Conservation (phyloP, 2,797 vertebrate species). For the Picus viridis region DNA sequence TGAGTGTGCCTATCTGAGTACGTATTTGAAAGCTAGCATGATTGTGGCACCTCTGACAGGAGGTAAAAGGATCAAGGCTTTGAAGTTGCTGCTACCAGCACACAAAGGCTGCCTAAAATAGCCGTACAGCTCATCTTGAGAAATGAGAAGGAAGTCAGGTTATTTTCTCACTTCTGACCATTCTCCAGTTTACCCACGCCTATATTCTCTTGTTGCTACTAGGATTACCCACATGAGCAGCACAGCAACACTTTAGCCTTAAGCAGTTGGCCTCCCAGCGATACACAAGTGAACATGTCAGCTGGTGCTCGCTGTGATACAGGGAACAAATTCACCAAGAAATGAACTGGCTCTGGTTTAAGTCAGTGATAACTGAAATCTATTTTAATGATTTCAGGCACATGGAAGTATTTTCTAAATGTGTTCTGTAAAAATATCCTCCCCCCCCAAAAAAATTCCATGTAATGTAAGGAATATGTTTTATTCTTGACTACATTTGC, state of each 20-base stretch:
- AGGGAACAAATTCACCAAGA: constrained; percentile 2
- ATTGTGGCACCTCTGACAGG: not conserved
- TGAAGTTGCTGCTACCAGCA: not conserved
- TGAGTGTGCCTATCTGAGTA: not conserved
- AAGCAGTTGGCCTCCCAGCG: constrained; percentile 2
- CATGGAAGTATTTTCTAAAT: constrained; percentile 33
- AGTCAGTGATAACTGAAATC: constrained; percentile 2
- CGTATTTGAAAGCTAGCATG: not conserved
- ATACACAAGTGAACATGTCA: not conserved
- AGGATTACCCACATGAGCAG: constrained; percentile 34
- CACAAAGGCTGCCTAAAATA: not conserved
- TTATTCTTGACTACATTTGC: constrained; percentile 57
- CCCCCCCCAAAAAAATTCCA: constrained; percentile 1
- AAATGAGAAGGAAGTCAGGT: not conserved
- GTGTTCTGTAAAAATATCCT: constrained; percentile 47
- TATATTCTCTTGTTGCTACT: constrained; percentile 18
- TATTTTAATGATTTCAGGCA: constrained; percentile 43
- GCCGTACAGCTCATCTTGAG: not conserved
- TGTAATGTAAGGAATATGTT: constrained; percentile 4
- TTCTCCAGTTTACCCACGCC: not conserved
- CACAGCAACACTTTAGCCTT: constrained; percentile 23
- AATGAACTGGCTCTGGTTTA: constrained; percentile 18
- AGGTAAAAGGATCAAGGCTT: not conserved
- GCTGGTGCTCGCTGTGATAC: not conserved
- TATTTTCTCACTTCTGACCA: constrained; percentile 14